A percentile compares a stretch with the other conserved stretches of the same genome.
phyloP scores from a whole-genome alignment of 2,888 invertebrate species.

The Cyaniris semiargus region DNA sequence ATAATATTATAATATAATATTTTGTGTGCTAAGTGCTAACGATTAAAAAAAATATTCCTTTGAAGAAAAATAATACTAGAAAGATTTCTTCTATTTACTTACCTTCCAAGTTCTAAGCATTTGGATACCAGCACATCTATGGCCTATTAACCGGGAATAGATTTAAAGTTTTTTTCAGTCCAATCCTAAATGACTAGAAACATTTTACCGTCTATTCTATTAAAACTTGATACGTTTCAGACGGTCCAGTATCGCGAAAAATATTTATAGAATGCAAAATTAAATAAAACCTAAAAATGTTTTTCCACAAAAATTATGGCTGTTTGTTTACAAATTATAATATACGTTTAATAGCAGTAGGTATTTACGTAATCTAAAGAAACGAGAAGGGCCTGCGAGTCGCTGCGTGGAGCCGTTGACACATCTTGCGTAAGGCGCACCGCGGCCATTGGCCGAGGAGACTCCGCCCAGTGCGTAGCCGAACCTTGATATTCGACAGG shows the following conservation, averaged over 20 bases:
- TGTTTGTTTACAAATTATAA: not conserved
- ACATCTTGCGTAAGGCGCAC: slow-evolving; percentile 66
- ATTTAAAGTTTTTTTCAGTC: too few species aligned
- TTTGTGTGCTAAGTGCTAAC: too few species aligned
- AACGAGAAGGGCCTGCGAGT: slow-evolving; percentile 44
- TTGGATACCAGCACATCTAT: too few species aligned
- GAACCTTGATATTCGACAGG: slow-evolving; percentile 70
- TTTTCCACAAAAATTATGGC: not conserved
- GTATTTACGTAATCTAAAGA: slow-evolving; percentile 6
- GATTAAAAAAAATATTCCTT: not conserved
- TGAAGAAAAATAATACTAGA: not conserved
- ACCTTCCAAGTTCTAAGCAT: too few species aligned
- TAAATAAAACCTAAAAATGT: not conserved
- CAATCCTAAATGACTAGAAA: too few species aligned
- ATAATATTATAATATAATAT: too few species aligned
- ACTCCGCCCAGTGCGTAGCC: slow-evolving; percentile 76
- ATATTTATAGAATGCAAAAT: not conserved
- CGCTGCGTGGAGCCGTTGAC: slow-evolving; percentile 51
- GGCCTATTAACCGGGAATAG: too few species aligned
- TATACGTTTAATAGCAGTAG: not conserved
- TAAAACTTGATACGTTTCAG: too few species aligned
- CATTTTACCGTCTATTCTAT: too few species aligned
- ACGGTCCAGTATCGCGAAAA: not conserved
- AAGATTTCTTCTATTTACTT: too few species aligned
- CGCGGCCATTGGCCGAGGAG: slow-evolving; percentile 64